phyloP scores from a whole-genome alignment of 2,113 vertebrate genomes.

The Varanus komodoensis region DNA sequence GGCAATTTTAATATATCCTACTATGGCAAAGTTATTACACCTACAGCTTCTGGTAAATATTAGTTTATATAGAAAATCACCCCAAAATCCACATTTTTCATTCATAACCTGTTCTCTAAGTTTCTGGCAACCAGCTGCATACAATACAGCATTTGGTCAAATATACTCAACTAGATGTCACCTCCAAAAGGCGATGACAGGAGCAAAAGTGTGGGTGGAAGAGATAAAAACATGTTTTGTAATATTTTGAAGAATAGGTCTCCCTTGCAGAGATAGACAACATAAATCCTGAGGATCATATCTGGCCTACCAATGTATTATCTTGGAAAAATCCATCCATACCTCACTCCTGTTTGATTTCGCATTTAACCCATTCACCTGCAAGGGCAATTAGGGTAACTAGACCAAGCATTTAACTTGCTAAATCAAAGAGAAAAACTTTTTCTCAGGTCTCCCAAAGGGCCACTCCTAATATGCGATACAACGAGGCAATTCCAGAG shows the following conservation, averaged over 20 bases:
- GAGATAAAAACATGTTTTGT: neutral
- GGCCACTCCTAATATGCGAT: neutral
- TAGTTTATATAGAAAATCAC: slow-evolving; percentile 21
- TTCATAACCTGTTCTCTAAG: neutral
- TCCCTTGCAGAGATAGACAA: neutral
- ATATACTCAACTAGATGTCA: slow-evolving; percentile 13
- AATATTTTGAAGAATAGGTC: neutral
- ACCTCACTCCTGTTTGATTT: neutral
- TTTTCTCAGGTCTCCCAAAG: neutral
- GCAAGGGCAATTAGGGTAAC: neutral
- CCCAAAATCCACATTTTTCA: slow-evolving; percentile 17
- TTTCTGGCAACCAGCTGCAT: slow-evolving; percentile 12
- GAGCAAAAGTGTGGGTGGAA: neutral
- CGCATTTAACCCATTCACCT: neutral
- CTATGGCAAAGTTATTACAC: slow-evolving; percentile 39
- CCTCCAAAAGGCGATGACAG: neutral
- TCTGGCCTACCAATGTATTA: too few species aligned
- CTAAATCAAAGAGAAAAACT: neutral
- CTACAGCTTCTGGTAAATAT: slow-evolving; percentile 7
- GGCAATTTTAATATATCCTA: slow-evolving; percentile 38
- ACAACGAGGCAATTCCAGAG: too few species aligned
- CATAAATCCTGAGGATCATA: neutral
- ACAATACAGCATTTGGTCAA: neutral
- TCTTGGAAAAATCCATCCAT: neutral
- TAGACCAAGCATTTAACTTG: too few species aligned